A percentile compares a stretch with the other conserved stretches of the same genome.
Conservation (phyloP, 2,113 vertebrate genomes). For the Pseudolaguvia tuberculata region DNA sequence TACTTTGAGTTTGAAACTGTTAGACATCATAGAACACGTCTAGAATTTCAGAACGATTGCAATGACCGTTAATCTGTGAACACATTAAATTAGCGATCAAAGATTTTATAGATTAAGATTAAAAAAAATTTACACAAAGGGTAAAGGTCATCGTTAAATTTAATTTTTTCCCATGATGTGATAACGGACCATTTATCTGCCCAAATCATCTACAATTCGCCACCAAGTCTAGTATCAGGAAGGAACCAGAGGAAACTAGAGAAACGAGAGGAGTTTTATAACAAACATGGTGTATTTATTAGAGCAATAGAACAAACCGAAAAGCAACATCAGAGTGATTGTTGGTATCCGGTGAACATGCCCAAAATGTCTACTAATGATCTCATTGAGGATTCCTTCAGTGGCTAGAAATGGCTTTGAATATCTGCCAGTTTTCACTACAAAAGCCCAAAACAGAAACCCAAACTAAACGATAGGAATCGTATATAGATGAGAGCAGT, state of each 20-base stretch:
- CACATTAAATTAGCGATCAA: no score
- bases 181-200: background rate
- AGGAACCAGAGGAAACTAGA: background rate
- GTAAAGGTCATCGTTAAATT: no score
- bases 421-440: conserved; percentile 35
- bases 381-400: conserved; percentile 33
- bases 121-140: no score
- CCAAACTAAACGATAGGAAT: conserved; percentile 24
- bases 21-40: no score
- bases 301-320: background rate
- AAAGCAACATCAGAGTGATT: background rate
- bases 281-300: background rate
- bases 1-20: no score
- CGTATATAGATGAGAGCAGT: conserved; percentile 18
- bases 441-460: conserved; percentile 25
- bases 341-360: background rate
- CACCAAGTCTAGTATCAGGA: background rate
- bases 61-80: no score
- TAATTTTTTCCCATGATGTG: no score
- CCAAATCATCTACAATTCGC: background rate
- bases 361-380: conserved; percentile 40
- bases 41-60: no score
- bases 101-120: no score
- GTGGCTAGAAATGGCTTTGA: conserved; percentile 46
- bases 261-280: background rate